Base-by-base conservation (phyloP, 2,888 invertebrate genomes). In the Alsophila aescularia region DNA sequence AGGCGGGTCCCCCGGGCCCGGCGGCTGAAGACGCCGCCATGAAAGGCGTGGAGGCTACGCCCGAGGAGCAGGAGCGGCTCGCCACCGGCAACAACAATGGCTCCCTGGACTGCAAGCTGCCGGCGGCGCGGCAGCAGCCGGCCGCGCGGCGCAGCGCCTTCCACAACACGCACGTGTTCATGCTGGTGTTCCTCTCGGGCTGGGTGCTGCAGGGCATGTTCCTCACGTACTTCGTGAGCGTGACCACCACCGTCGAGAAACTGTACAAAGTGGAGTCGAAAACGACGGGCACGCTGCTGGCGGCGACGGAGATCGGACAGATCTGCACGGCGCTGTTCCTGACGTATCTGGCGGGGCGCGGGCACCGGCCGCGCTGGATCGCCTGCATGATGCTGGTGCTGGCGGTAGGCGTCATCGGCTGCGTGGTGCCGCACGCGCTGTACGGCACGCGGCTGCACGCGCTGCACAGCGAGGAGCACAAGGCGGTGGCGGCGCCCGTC, bases 321-420 rank as follows among this genome's bases (percentile, higher is more conserved):
- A 98, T 98, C 72, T 96, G 97, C 62, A 97, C 97, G 37, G 96
- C 97, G 50, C 90, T 98, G 72, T 90, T 98, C 73, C 87, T 98
- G 69, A 97, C 97, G 27, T 98, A 98, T 80, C 95, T 96, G 80
- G 98, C 97, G 9, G 98, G 98, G 6, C 96, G 97, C 66, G 98
- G 98, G 7, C 98, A 98, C 87, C 93, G 98, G 69, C 98, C 98
- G 44, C 95, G 97, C 64, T 98, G 98, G 98, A 98, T 98, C 72
- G 97, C 96, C 45, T 96, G 96, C 92, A 97, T 98, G 87, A 97
- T 97, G 96, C 93, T 97, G 39, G 93, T 98, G 64, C 96, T 98
- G 79, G 96, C 97, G 7, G 93, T 96, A 34, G 96, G 97, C 27
- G 95, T 97, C 51, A 95, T 98, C 69, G 95, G 96, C 36, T 97